Base-by-base conservation (phyloP, 2,113 vertebrate genomes). In the Brachypteracias leptosomus region DNA sequence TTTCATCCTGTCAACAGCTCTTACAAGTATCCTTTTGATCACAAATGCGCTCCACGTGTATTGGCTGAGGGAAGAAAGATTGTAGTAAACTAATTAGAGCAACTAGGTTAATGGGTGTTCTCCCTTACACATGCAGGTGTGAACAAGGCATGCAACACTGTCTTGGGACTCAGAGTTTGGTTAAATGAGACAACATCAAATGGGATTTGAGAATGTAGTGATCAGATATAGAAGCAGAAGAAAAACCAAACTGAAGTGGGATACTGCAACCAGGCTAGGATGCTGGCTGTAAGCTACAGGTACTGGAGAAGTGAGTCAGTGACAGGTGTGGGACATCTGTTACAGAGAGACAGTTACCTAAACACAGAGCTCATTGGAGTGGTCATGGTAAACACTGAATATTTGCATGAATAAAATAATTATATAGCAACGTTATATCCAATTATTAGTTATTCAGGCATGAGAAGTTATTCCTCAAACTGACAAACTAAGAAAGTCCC, bases 1-100 rank as follows among this genome's bases (percentile, higher is more conserved):
- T 77, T 62, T 49, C 19, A 10, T 20, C 2, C 0, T 24, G 7
- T 31, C 33, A 79, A 3, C 4, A 73, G 1, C 7, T 0, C 5
- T 31, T 57, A 58, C 6, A 38, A 28, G 3, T 16, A 35, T 29
- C 16, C 10, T 4, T 67, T 5, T 67, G 4, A 20, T 31, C 24
- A 21, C 20, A 65, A 35, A 67, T 40, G 7, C 2, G 12, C 7
- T 73, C 36, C 8, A 3, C 15, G 19, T 14, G 1, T 54, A 11
- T 38, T 4, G 9, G 6, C 10, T 55, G n/a, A 87, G 22, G 8
- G 6, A 10, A 87, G 13, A 55, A 91, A 75, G 1, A 22, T 6
- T 28, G 7, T 19, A 29, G 6, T 11, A 77, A 84, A 88, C 16
- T 44, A 16, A 54, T 82, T 49, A 63, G 7, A 73, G 6, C 16